These are phyloP conservation scores for Synergus japonicus DNA, from an alignment of 2,888 invertebrate genomes.

Conservation along the genomic window DNA sequence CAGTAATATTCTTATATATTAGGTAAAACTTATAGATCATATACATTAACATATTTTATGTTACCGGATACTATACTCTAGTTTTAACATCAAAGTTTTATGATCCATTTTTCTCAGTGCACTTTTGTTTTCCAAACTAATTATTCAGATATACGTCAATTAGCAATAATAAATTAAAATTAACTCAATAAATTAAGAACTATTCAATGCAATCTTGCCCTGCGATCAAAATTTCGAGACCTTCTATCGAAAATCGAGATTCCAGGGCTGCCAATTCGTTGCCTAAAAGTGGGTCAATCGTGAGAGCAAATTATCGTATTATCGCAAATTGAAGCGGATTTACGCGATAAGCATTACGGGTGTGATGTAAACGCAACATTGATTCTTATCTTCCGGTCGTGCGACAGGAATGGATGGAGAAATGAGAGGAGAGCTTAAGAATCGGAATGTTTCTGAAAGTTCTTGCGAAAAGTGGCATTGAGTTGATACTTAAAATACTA, in stretches of 20 bases:
- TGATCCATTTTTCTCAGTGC: no score
- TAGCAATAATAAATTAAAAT: not conserved
- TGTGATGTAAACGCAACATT: constrained; percentile 22
- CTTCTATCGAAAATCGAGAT: constrained; percentile 28
- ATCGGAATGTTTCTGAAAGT: constrained; percentile 11
- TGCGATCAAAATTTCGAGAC: not conserved
- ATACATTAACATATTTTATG: no score
- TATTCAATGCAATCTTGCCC: not conserved
- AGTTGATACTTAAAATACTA: not conserved
- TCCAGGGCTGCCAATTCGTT: constrained; percentile 22
- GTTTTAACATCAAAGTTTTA: no score
- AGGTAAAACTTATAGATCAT: no score
- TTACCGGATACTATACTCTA: no score
- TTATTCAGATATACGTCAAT: not conserved
- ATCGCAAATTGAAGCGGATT: constrained; percentile 29
- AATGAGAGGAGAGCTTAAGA: not conserved
- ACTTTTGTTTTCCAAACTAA: not conserved
- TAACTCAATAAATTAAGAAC: constrained; percentile 5
- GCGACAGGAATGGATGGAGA: constrained; percentile 27
- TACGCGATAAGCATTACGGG: constrained; percentile 12
- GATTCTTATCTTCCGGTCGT: constrained; percentile 21
- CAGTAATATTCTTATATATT: no score
- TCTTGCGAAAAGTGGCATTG: not conserved
- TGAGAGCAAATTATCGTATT: constrained; percentile 32
- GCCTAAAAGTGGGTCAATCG: constrained; percentile 15